These are phyloP conservation scores for Paguma larvata DNA, from an alignment of 2,797 vertebrate species.

Conservation along the genomic window DNA sequence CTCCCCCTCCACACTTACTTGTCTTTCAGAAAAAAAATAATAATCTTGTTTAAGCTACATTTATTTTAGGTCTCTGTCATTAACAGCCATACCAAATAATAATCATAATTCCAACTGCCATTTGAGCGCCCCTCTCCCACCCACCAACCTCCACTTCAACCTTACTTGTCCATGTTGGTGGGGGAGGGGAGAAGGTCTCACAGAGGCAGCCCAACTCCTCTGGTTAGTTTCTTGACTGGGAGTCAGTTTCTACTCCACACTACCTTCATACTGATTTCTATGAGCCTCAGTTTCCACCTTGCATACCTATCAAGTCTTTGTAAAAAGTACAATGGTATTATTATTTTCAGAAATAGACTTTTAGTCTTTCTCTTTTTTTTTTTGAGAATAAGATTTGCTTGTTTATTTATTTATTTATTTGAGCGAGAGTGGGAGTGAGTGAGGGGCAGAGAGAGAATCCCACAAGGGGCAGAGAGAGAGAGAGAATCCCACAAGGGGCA, in stretches of 20 bases:
- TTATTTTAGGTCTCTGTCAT: slow-evolving; percentile 17
- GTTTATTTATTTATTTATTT: no score
- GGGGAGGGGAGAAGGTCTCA: not conserved
- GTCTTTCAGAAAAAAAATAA: not conserved
- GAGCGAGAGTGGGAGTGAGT: no score
- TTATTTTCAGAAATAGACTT: slow-evolving; percentile 43
- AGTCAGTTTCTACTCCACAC: not conserved
- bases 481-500: no score
- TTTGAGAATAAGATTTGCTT: no score
- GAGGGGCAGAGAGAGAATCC: no score
- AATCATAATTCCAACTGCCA: not conserved
- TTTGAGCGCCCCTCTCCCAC: not conserved
- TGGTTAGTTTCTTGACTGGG: not conserved
- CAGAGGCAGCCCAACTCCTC: not conserved
- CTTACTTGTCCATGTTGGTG: no score
- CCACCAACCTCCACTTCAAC: not conserved
- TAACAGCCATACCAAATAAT: not conserved
- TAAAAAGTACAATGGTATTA: not conserved
- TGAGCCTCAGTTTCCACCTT: not conserved
- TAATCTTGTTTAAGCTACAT: not conserved
- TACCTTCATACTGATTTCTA: not conserved
- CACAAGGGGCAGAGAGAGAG: no score
- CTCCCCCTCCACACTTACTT: not conserved
- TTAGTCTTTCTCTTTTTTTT: not conserved
- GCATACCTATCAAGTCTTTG: not conserved